Percentiles rank a stretch among this genome's conserved stretches.
Conservation (phyloP, 2,113 vertebrate genomes). For the Lota lota region DNA sequence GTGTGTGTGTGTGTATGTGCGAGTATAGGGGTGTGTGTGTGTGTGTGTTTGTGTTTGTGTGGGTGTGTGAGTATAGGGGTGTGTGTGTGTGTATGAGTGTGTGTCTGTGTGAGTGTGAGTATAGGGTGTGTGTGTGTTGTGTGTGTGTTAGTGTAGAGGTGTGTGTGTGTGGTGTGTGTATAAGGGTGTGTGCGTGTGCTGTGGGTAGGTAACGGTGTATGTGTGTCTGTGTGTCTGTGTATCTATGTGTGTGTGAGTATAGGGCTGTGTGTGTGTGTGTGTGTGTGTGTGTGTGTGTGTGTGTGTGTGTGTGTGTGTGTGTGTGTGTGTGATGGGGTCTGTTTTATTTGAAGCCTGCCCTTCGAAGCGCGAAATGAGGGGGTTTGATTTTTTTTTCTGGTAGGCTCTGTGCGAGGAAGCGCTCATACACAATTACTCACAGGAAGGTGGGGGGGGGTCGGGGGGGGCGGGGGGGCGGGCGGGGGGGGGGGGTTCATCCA, state of each 20-base stretch:
- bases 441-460: slow-evolving; percentile 36
- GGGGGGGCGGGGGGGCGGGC: slow-evolving; percentile 28
- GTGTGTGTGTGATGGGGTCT: slow-evolving; percentile 11
- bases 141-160: background rate
- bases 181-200: slow-evolving; percentile 3
- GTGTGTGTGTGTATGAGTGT: slow-evolving; percentile 13
- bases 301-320: slow-evolving; percentile 11
- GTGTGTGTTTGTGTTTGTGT: too few species aligned
- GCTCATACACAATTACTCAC: slow-evolving; percentile 81
- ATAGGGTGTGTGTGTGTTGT: too few species aligned
- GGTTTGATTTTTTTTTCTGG: slow-evolving; percentile 83
- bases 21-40: too few species aligned
- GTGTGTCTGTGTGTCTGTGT: slow-evolving; percentile 10
- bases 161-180: background rate
- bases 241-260: slow-evolving; percentile 8
- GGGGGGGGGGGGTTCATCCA: slow-evolving; percentile 70
- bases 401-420: slow-evolving; percentile 76
- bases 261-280: slow-evolving; percentile 20
- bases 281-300: slow-evolving; percentile 27
- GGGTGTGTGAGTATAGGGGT: too few species aligned
- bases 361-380: slow-evolving; percentile 83
- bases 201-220: slow-evolving; percentile 9
- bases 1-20: too few species aligned
- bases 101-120: background rate
- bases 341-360: slow-evolving; percentile 79